phyloP scores from a whole-genome alignment of 2,888 invertebrate species.

The Lamproptera curius region DNA sequence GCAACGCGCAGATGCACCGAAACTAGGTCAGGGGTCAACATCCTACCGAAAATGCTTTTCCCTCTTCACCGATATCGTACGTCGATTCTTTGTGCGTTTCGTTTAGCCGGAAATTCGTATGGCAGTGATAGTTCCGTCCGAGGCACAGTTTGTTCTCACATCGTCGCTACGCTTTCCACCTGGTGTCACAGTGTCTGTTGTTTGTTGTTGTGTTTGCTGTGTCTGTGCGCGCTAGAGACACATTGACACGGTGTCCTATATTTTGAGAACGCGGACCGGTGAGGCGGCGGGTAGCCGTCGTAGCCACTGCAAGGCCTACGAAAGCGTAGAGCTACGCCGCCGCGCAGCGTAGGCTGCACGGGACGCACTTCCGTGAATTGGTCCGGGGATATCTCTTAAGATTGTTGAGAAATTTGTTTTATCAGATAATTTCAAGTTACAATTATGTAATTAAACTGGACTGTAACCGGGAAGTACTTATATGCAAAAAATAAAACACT shows the following conservation, averaged over 20 bases:
- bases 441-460: too few relatives aligned
- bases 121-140: constrained; percentile 45
- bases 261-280: constrained; percentile 43
- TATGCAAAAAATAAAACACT: too few relatives aligned
- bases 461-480: too few relatives aligned
- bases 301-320: constrained; percentile 72
- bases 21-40: constrained; percentile 67
- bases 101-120: constrained; percentile 24
- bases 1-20: constrained; percentile 60
- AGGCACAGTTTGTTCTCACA: constrained; percentile 42
- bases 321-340: constrained; percentile 58
- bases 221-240: constrained; percentile 35
- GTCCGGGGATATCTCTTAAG: constrained; percentile 44
- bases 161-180: constrained; percentile 32
- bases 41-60: constrained; percentile 37
- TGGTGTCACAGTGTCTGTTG: constrained; percentile 26
- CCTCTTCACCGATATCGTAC: constrained; percentile 34
- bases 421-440: too few relatives aligned
- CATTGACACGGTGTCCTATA: constrained; percentile 63
- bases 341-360: constrained; percentile 46
- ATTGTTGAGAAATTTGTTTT: too few relatives aligned
- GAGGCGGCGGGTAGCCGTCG: constrained; percentile 52
- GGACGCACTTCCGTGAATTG: constrained; percentile 52
- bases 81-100: constrained; percentile 40
- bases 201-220: constrained; percentile 40